Percentiles rank a stretch among this genome's conserved stretches.
Conservation (phyloP, 2,797 vertebrate species). For the Sphaeramia orbicularis region DNA sequence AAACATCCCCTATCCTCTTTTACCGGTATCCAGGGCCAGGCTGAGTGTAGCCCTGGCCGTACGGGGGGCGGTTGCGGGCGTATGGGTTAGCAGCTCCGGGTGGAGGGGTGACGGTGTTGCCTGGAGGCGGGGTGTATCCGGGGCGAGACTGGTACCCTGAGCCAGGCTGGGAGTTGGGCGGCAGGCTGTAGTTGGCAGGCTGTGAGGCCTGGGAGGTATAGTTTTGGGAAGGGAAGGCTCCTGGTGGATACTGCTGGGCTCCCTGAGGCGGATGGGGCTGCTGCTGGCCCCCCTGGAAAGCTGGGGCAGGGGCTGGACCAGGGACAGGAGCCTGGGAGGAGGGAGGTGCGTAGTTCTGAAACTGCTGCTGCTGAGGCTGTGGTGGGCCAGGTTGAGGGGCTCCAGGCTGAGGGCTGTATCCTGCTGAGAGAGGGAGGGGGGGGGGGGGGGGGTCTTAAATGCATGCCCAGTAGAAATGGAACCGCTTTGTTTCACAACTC, state of each 20-base stretch:
- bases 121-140: constrained; percentile 91
- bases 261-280: constrained; percentile 88
- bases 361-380: constrained; percentile 92
- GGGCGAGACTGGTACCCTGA: constrained; percentile 91
- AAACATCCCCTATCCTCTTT: constrained; percentile 58
- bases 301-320: constrained; percentile 70
- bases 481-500: not conserved
- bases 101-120: constrained; percentile 91
- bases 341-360: constrained; percentile 92
- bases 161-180: constrained; percentile 88
- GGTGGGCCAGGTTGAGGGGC: constrained; percentile 79
- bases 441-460: not conserved
- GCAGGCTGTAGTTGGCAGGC: constrained; percentile 90
- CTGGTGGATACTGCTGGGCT: constrained; percentile 90
- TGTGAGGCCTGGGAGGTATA: constrained; percentile 93
- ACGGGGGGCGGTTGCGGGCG: constrained; percentile 93
- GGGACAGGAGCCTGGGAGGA: constrained; percentile 89
- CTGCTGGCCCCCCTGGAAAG: constrained; percentile 85
- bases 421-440: constrained; percentile 76
- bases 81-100: constrained; percentile 94
- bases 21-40: constrained; percentile 96
- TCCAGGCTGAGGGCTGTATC: constrained; percentile 90
- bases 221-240: constrained; percentile 92
- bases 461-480: not conserved
- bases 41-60: constrained; percentile 94